Conservation (phyloP, 2,113 vertebrate species). For the Xyliphius kryptos region DNA sequence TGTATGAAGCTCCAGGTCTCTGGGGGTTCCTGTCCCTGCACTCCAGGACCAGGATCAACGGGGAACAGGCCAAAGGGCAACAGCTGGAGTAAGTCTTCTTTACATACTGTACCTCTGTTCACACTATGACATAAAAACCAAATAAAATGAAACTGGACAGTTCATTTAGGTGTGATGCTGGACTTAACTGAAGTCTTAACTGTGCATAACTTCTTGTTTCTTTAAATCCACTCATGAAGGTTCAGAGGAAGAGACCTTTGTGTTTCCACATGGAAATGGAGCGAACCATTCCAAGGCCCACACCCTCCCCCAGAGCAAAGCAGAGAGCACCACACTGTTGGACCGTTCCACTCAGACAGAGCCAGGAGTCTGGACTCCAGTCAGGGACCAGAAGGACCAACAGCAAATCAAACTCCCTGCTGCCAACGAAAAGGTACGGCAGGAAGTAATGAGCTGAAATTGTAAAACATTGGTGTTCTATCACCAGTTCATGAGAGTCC, state of each 20-base stretch:
- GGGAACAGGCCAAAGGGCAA: constrained; percentile 54
- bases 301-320: constrained; percentile 21
- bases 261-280: constrained; percentile 60
- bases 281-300: constrained; percentile 49
- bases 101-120: no score
- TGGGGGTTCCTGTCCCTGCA: constrained; percentile 57
- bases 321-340: constrained; percentile 28
- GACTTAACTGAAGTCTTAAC: no score
- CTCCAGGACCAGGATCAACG: constrained; percentile 43
- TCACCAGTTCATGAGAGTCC: no score
- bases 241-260: constrained; percentile 67
- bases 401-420: constrained; percentile 34
- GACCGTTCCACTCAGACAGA: constrained; percentile 66
- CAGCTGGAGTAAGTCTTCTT: constrained; percentile 56
- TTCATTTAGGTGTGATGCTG: no score
- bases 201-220: neutral
- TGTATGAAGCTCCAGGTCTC: constrained; percentile 67
- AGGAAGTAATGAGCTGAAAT: neutral
- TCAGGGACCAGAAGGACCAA: constrained; percentile 38
- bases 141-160: no score
- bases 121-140: no score
- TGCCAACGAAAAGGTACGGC: constrained; percentile 50
- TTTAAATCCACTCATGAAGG: constrained; percentile 43
- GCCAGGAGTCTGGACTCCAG: constrained; percentile 53
- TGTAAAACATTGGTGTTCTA: no score